Conservation (phyloP, 2,888 invertebrate genomes). For the Cephonodes hylas region DNA sequence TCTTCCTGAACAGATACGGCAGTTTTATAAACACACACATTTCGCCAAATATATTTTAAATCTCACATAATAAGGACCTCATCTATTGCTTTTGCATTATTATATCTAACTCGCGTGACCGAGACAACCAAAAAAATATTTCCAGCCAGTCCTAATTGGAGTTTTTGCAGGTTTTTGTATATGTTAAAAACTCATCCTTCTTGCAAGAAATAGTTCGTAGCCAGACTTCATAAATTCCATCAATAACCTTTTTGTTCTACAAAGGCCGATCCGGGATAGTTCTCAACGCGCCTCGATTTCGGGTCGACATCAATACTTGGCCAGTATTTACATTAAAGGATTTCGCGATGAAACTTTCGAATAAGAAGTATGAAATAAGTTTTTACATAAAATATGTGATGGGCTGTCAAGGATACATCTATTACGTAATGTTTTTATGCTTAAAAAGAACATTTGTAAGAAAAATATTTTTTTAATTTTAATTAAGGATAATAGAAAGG, state of each 20-base stretch:
- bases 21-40: no score
- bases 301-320: neutral
- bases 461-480: no score
- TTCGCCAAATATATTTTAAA: no score
- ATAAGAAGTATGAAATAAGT: constrained; percentile 74
- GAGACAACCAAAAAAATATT: neutral
- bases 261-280: neutral
- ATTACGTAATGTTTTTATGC: constrained; percentile 23
- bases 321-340: constrained; percentile 21
- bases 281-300: neutral
- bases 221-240: constrained; percentile 4
- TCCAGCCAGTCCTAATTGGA: neutral
- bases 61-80: no score
- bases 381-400: constrained; percentile 65
- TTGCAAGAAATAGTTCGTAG: neutral
- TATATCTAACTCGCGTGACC: no score
- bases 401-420: constrained; percentile 45
- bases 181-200: neutral
- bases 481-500: no score
- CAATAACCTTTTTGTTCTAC: constrained; percentile 4
- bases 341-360: constrained; percentile 45
- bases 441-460: neutral
- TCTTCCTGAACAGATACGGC: no score
- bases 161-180: neutral
- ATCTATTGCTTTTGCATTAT: no score